Evolutionary conservation across 2,113 vertebrate genomes (phyloP), one percentile per base, ranked within the genome.

Genomic region (Sialia sialis): DNA sequence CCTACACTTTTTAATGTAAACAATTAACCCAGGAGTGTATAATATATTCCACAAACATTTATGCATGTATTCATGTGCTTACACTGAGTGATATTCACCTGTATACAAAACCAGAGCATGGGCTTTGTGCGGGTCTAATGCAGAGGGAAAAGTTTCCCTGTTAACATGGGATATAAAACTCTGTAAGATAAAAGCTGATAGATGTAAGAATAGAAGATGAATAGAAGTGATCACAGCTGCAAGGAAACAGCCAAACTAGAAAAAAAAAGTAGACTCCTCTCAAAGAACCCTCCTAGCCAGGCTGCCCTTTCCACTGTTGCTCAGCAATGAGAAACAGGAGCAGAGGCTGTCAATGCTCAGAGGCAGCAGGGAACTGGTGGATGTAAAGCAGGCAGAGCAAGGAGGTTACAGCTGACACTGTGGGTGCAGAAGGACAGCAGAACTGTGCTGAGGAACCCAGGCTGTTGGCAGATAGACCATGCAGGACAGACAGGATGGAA

Each of bases 401-500:
- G 59, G 38, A 85, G 60, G 34, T 43, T 1, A 3, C 36, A 67
- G 76, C 58, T 27, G 29, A 46, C 51, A 34, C 20, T 1, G 32
- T 1, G 27, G 16, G 10, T 14, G 23, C 9, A 30, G 44, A 21
- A 79, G n/a, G 19, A 34, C 9, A 55, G 59, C 1, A 1, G 13
- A 66, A 22, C n/a, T 32, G 60, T 1, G 3, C 54, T 10, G 56
- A 72, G 39, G 55, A 70, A 34, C 32, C 1, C 0, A 9, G 39
- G 76, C 64, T 48, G 25, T 0, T 16, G 59, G 30, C 26, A 56
- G 20, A 27, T 3, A 13, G 12, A 32, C 11, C 0, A 0, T 6
- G 18, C 3, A 4, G 38, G 60, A 43, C 21, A 63, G 30, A 10
- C 17, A 23, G 36, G 17, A 38, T 3, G 3, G 39, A 88, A 30